A percentile compares a stretch with the other conserved stretches of the same genome.
Evolutionary conservation across 2,888 invertebrate genomes (phyloP).

Genomic region (Apodemia hepburni): DNA sequence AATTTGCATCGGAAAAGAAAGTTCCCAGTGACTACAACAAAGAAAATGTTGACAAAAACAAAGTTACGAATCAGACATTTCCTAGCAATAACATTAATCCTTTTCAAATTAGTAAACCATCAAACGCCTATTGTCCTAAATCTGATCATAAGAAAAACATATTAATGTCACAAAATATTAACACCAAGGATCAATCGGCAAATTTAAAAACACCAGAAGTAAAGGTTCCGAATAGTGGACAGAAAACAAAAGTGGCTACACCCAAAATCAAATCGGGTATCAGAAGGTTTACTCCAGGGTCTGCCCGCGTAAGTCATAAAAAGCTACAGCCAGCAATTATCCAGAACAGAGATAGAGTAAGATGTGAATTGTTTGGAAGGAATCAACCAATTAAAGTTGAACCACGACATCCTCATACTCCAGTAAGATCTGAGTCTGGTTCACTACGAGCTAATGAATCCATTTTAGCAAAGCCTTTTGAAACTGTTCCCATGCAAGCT

Average conservation of each 20-base stretch:
- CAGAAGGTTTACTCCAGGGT: slow-evolving; percentile 59
- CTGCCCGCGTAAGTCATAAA: slow-evolving; percentile 49
- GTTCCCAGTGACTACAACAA: slow-evolving; percentile 43
- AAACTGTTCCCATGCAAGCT: background rate
- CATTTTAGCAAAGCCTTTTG: background rate
- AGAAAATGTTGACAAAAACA: slow-evolving; percentile 48
- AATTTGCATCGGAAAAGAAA: slow-evolving; percentile 55
- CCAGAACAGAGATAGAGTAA: slow-evolving; percentile 58
- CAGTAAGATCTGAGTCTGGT: slow-evolving; percentile 5
- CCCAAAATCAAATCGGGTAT: slow-evolving; percentile 65
- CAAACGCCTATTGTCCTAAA: slow-evolving; percentile 31
- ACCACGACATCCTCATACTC: slow-evolving; percentile 20
- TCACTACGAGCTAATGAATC: background rate
- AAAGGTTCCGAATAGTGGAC: slow-evolving; percentile 37
- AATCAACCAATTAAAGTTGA: slow-evolving; percentile 41
- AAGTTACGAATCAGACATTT: slow-evolving; percentile 43
- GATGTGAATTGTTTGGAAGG: slow-evolving; percentile 57
- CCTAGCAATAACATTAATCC: slow-evolving; percentile 43
- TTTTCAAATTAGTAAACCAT: slow-evolving; percentile 33
- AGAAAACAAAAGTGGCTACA: slow-evolving; percentile 53
- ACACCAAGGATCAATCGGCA: background rate
- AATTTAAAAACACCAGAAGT: background rate
- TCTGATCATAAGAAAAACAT: slow-evolving; percentile 31
- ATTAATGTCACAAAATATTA: background rate
- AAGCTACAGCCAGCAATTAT: slow-evolving; percentile 46